Evolutionary conservation across 2,888 invertebrate species (phyloP).

Genomic region (Diarsia dahlii): DNA sequence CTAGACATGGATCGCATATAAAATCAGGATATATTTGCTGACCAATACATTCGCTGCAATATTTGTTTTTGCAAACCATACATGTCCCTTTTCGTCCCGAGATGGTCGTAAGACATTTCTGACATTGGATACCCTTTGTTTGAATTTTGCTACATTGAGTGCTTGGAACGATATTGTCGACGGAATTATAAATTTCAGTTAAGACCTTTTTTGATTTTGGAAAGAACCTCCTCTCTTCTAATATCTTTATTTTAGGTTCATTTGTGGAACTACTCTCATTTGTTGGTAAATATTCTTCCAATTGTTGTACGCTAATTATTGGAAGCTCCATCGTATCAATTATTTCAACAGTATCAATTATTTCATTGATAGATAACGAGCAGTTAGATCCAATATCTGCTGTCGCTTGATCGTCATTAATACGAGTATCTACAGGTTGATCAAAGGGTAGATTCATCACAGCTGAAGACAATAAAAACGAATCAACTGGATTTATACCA

Average conservation of each 20-base stretch:
- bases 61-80: slow-evolving; percentile 35
- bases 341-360: slow-evolving; percentile 15
- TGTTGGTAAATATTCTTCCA: slow-evolving; percentile 25
- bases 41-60: slow-evolving; percentile 41
- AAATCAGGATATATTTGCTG: slow-evolving; percentile 35
- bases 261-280: slow-evolving; percentile 31
- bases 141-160: slow-evolving; percentile 12
- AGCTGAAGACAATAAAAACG: slow-evolving; percentile 27
- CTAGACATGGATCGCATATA: slow-evolving; percentile 40
- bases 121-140: slow-evolving; percentile 18
- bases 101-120: slow-evolving; percentile 36
- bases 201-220: slow-evolving; percentile 31
- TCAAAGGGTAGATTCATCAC: slow-evolving; percentile 21
- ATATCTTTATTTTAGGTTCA: slow-evolving; percentile 43
- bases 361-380: slow-evolving; percentile 20
- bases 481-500: slow-evolving; percentile 19
- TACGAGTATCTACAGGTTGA: slow-evolving; percentile 17
- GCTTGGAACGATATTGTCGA: slow-evolving; percentile 8
- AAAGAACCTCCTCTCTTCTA: slow-evolving; percentile 37
- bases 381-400: slow-evolving; percentile 18
- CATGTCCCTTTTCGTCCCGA: slow-evolving; percentile 35
- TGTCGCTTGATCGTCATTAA: slow-evolving; percentile 21
- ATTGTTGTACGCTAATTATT: slow-evolving; percentile 24
- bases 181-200: slow-evolving; percentile 22
- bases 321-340: slow-evolving; percentile 25